phyloP scores from a whole-genome alignment of 2,888 invertebrate species.

The Prosopocoilus inquinatus region DNA sequence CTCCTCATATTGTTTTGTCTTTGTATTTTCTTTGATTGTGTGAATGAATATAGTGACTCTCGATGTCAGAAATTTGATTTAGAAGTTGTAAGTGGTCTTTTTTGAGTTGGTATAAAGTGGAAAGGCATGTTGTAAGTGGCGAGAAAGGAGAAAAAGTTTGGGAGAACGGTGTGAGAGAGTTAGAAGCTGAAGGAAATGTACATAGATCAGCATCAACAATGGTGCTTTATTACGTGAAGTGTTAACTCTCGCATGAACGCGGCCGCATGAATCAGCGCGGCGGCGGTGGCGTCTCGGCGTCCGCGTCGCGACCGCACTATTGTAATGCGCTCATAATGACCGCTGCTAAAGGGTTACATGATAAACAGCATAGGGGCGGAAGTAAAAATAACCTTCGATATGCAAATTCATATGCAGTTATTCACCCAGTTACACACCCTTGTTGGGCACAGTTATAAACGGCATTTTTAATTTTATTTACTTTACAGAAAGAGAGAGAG shows the following conservation, averaged over 20 bases:
- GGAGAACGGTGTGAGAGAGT: neutral
- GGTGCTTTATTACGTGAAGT: constrained; percentile 24
- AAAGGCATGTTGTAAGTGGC: too few species aligned
- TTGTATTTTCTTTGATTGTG: too few species aligned
- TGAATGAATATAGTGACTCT: too few species aligned
- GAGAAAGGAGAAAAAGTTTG: neutral
- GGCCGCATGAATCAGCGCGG: constrained; percentile 33
- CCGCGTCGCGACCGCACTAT: constrained; percentile 27
- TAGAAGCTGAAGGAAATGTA: constrained; percentile 3
- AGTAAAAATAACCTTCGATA: constrained; percentile 49
- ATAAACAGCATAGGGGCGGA: constrained; percentile 50
- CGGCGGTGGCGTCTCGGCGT: constrained; percentile 30
- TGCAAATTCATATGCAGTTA: constrained; percentile 49
- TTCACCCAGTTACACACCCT: constrained; percentile 49
- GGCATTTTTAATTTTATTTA: constrained; percentile 40
- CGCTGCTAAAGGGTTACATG: constrained; percentile 46
- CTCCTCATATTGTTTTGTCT: too few species aligned
- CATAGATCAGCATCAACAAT: constrained; percentile 14
- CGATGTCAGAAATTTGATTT: too few species aligned
- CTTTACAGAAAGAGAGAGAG: constrained; percentile 8
- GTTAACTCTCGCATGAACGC: constrained; percentile 28
- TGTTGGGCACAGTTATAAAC: constrained; percentile 24
- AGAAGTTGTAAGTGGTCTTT: too few species aligned
- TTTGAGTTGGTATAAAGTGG: too few species aligned
- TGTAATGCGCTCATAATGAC: constrained; percentile 42